phyloP scores from a whole-genome alignment of 2,797 vertebrate genomes.

The Taenioides sp. region DNA sequence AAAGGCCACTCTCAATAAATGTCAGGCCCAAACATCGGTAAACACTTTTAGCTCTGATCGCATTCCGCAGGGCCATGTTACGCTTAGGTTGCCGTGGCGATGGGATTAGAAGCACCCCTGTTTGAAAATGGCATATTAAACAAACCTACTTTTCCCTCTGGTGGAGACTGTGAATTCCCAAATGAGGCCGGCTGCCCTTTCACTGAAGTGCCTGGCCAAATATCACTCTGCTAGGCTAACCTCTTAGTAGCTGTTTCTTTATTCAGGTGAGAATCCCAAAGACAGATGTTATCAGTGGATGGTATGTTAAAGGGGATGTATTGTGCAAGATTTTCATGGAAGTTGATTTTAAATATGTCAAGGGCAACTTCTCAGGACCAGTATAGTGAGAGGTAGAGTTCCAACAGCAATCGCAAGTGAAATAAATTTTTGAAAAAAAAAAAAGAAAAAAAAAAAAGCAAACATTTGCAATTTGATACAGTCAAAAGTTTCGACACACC shows the following conservation, averaged over 20 bases:
- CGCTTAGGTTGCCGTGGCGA: constrained; percentile 53
- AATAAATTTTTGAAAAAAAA: too few species aligned
- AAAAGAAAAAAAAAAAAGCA: too few species aligned
- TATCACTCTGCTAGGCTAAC: constrained; percentile 11
- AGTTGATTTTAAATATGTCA: too few species aligned
- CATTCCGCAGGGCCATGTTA: constrained; percentile 66
- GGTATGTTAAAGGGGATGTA: too few species aligned
- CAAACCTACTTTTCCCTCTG: constrained; percentile 70
- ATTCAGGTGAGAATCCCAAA: not conserved
- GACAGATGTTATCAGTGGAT: not conserved
- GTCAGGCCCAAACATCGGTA: constrained; percentile 75
- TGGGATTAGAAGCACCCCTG: constrained; percentile 61
- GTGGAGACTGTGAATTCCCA: constrained; percentile 62
- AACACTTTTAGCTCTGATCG: constrained; percentile 77
- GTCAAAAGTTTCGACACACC: too few species aligned
- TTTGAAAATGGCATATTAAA: constrained; percentile 71
- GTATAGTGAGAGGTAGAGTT: too few species aligned
- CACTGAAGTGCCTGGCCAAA: constrained; percentile 50
- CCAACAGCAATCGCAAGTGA: too few species aligned
- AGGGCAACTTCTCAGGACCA: too few species aligned
- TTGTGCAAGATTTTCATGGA: too few species aligned
- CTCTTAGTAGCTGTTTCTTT: constrained; percentile 18
- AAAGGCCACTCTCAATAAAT: constrained; percentile 83
- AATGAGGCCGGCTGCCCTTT: constrained; percentile 66
- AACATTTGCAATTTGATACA: too few species aligned